Percentiles rank a stretch among this genome's conserved stretches.
These are phyloP conservation scores for Drosophila bifasciata DNA, from an alignment of 1,140 invertebrate genomes.

Conservation along the genomic window DNA sequence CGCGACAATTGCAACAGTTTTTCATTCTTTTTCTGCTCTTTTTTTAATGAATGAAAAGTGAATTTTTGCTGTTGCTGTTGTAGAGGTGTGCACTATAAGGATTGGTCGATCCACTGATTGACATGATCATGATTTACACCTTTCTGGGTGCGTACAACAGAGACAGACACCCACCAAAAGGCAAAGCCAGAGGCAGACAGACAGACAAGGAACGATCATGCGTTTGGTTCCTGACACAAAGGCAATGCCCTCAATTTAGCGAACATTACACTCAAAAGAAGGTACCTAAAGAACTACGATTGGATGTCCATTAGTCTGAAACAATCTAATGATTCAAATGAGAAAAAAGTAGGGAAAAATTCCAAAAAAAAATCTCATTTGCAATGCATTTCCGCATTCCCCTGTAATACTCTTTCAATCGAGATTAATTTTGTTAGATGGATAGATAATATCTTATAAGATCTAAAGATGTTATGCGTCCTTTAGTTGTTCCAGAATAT, in stretches of 20 bases:
- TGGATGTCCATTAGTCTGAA: background rate
- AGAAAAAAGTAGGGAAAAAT: background rate
- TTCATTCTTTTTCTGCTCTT: slow-evolving; percentile 37
- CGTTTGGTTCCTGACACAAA: slow-evolving; percentile 15
- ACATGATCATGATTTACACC: slow-evolving; percentile 84
- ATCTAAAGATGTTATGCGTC: too few relatives aligned
- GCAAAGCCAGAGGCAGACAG: background rate
- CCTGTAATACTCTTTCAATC: too few relatives aligned
- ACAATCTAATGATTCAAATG: background rate
- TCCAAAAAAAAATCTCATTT: background rate
- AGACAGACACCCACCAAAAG: slow-evolving; percentile 64
- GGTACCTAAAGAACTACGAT: too few relatives aligned
- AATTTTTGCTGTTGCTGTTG: slow-evolving; percentile 31
- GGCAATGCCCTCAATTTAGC: slow-evolving; percentile 35
- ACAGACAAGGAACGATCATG: slow-evolving; percentile 18
- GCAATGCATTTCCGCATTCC: too few relatives aligned
- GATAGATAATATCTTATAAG: too few relatives aligned
- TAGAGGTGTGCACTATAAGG: slow-evolving; percentile 65
- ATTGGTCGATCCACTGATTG: slow-evolving; percentile 70
- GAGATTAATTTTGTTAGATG: too few relatives aligned
- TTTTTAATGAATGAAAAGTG: slow-evolving; percentile 43
- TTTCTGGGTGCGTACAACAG: slow-evolving; percentile 77
- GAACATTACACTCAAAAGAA: slow-evolving; percentile 21
- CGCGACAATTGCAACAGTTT: slow-evolving; percentile 81
- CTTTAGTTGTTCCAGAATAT: too few relatives aligned